Evolutionary conservation across 2,113 vertebrate species (phyloP).

Genomic region (Athene cunicularia): DNA sequence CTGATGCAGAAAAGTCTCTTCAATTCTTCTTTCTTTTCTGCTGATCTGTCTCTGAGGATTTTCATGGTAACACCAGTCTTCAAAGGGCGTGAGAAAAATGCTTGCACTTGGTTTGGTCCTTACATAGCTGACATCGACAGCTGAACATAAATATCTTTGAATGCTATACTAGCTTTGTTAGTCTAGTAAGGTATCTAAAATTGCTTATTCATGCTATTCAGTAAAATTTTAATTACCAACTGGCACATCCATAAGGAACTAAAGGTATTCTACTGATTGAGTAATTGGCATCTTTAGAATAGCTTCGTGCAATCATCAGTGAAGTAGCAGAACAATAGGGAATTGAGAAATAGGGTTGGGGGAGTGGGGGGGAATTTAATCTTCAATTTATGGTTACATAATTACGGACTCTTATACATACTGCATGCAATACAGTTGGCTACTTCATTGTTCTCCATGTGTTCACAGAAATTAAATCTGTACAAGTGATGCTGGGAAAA

Average conservation of each 20-base stretch:
- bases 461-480: background rate
- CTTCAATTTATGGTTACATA: background rate
- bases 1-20: background rate
- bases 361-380: background rate
- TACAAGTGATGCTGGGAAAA: background rate
- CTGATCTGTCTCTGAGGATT: background rate
- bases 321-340: background rate
- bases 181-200: background rate
- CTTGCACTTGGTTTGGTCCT: background rate
- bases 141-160: background rate
- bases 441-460: accelerated
- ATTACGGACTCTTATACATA: background rate
- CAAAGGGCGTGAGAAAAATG: background rate
- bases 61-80: background rate
- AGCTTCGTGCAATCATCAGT: background rate
- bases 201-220: background rate
- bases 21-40: background rate
- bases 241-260: background rate
- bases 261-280: background rate
- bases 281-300: background rate
- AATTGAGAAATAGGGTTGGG: background rate
- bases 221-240: background rate
- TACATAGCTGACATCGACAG: background rate
- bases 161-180: background rate
- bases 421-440: background rate